Evolutionary conservation across 2,797 vertebrate species (phyloP).

Genomic region (Adrianichthys oophorus): DNA sequence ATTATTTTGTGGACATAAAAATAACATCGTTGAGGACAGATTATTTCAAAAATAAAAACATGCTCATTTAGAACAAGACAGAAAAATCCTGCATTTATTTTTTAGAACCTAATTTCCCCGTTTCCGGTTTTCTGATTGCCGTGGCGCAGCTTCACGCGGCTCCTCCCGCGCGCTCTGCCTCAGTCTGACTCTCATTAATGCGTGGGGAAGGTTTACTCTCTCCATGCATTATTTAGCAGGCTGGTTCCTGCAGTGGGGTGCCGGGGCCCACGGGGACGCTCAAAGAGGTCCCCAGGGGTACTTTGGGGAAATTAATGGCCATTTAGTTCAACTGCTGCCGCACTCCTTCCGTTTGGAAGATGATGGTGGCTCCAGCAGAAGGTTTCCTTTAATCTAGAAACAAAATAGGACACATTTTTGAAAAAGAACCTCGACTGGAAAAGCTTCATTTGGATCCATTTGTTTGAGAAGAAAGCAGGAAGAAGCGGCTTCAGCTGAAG

Average conservation of each 20-base stretch:
- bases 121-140: constrained; percentile 26
- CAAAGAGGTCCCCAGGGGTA: constrained; percentile 23
- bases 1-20: too few species aligned
- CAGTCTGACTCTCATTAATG: constrained; percentile 7
- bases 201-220: constrained; percentile 13
- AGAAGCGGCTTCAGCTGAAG: constrained; percentile 18
- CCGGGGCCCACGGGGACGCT: constrained; percentile 19
- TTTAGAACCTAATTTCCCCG: not conserved
- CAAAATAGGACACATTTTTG: too few species aligned
- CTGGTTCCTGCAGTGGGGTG: constrained; percentile 30
- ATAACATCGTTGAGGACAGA: too few species aligned
- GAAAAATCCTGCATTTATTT: constrained; percentile 36
- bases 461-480: constrained; percentile 20
- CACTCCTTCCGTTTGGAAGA: constrained; percentile 27
- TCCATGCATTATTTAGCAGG: constrained; percentile 39
- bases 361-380: constrained; percentile 22
- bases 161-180: constrained; percentile 57
- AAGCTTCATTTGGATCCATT: too few species aligned
- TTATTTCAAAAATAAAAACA: too few species aligned
- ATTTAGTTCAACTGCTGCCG: constrained; percentile 43
- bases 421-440: too few species aligned
- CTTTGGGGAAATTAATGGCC: constrained; percentile 41
- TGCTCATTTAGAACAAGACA: not conserved
- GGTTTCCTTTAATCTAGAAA: constrained; percentile 19
- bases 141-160: constrained; percentile 8